Percentiles rank a stretch among this genome's conserved stretches.
Evolutionary conservation across 1,140 invertebrate species (phyloP).

Genomic region (Tetragnatha versicolor): DNA sequence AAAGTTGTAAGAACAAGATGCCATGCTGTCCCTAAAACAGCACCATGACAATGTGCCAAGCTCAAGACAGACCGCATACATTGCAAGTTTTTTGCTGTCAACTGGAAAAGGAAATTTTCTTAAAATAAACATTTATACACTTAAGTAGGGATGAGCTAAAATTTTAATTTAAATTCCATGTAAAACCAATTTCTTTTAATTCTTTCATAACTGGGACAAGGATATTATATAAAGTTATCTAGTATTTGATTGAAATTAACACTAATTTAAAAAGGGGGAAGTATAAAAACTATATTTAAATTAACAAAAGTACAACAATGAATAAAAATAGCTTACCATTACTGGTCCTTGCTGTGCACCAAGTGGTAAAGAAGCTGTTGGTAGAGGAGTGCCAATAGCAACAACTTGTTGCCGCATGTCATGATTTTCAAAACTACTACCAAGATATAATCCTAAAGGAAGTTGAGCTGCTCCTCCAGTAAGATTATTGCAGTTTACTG

Average conservation of each 20-base stretch:
- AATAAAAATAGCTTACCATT: slow-evolving; percentile 70
- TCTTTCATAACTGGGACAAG: too few species aligned
- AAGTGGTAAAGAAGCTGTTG: slow-evolving; percentile 74
- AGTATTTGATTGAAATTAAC: too few species aligned
- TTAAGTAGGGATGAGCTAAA: too few species aligned
- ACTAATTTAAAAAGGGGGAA: too few species aligned
- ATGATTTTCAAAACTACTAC: slow-evolving; percentile 64
- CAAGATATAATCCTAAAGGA: slow-evolving; percentile 56
- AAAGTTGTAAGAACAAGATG: slow-evolving; percentile 93
- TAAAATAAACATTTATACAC: neutral
- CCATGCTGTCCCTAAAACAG: slow-evolving; percentile 91
- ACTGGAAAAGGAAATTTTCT: slow-evolving; percentile 60
- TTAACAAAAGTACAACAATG: too few species aligned
- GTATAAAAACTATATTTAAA: too few species aligned
- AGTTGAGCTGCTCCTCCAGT: slow-evolving; percentile 48
- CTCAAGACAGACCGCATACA: slow-evolving; percentile 90
- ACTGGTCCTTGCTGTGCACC: slow-evolving; percentile 91
- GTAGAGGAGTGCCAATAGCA: slow-evolving; percentile 85
- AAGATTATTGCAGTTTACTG: slow-evolving; percentile 25
- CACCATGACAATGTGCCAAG: slow-evolving; percentile 90
- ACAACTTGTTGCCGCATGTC: slow-evolving; percentile 90
- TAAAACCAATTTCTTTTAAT: too few species aligned
- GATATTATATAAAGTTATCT: too few species aligned
- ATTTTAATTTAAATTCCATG: too few species aligned
- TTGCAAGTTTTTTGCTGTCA: slow-evolving; percentile 96